Conservation (phyloP, 1,140 invertebrate species). For the Pogonomyrmex californicus region DNA sequence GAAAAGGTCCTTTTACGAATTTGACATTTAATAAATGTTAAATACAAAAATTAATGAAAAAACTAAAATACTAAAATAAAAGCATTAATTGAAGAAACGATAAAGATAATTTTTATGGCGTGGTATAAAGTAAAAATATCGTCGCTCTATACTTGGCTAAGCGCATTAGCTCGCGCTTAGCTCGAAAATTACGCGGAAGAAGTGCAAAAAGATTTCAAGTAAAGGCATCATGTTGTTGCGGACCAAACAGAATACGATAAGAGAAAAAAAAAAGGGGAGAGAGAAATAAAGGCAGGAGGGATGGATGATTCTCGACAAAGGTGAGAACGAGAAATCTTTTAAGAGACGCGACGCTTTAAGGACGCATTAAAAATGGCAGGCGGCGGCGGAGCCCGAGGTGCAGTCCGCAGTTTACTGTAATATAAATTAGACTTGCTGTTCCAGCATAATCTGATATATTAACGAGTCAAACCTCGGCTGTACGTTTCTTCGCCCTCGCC, state of each 20-base stretch:
- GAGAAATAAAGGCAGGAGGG: background rate
- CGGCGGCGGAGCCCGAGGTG: constrained; percentile 65
- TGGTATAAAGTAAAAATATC: constrained; percentile 21
- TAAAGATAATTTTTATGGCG: constrained; percentile 1
- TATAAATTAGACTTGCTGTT: constrained; percentile 81
- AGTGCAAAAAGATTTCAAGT: constrained; percentile 50
- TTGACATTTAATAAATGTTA: constrained; percentile 1
- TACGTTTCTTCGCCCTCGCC: constrained; percentile 4
- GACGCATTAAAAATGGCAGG: constrained; percentile 77
- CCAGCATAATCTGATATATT: constrained; percentile 81
- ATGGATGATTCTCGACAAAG: constrained; percentile 6
- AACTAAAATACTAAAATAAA: background rate
- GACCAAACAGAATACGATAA: constrained; percentile 23
- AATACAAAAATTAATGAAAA: background rate
- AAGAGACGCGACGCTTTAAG: constrained; percentile 77
- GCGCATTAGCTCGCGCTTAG: constrained; percentile 39
- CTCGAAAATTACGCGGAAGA: constrained; percentile 55
- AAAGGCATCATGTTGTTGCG: background rate
- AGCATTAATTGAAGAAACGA: background rate
- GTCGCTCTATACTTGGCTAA: constrained; percentile 14
- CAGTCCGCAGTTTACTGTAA: constrained; percentile 76
- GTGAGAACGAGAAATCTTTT: constrained; percentile 73
- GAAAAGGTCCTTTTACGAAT: background rate
- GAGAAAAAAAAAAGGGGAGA: constrained; percentile 12
- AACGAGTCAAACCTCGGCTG: constrained; percentile 75